Conservation (phyloP, 2,113 vertebrate species). For the Mystacornis crossleyi region DNA sequence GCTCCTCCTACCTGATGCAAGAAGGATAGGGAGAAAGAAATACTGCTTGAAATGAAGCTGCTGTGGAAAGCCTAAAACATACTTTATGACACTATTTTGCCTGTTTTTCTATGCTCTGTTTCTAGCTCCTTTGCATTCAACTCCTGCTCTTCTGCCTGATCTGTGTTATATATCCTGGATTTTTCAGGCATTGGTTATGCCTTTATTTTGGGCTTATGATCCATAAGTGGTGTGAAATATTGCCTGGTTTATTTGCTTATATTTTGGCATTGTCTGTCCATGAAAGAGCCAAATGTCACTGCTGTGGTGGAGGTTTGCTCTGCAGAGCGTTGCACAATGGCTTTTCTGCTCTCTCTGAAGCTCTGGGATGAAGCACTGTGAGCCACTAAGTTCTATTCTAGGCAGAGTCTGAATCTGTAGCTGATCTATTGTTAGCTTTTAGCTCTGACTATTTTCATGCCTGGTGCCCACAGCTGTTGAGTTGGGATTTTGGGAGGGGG, state of each 20-base stretch:
- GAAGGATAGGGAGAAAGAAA: background rate
- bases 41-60: background rate
- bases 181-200: background rate
- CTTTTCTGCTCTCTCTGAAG: background rate
- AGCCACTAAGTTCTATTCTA: background rate
- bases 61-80: background rate
- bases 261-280: background rate
- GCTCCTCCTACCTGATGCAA: background rate
- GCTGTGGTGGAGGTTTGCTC: background rate
- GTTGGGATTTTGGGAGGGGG: background rate
- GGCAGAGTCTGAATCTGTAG: background rate
- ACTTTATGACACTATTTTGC: background rate
- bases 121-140: background rate
- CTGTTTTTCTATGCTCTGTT: background rate
- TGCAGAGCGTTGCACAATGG: background rate
- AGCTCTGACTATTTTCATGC: background rate
- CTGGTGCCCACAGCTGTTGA: background rate
- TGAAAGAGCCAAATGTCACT: background rate
- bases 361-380: background rate
- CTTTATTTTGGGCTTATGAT: background rate
- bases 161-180: background rate
- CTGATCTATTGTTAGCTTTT: background rate
- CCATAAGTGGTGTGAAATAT: fast-evolving
- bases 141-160: background rate
- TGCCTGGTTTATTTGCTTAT: background rate